Evolutionary conservation across 2,113 vertebrate genomes (phyloP).

Genomic region (Phaethon lepturus): DNA sequence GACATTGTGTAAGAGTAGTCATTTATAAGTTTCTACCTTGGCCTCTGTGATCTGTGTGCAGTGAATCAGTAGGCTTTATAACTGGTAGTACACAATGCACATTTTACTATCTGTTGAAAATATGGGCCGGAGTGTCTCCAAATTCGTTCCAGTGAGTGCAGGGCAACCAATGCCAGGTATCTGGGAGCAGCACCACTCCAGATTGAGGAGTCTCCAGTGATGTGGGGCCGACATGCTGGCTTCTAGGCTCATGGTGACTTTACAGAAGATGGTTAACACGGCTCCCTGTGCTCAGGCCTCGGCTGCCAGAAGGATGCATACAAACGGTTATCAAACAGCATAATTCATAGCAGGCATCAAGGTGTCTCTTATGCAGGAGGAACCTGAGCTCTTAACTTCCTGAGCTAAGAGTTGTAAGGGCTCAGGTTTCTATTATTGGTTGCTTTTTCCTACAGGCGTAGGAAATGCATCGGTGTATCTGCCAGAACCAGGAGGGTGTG

Average conservation of each 20-base stretch:
- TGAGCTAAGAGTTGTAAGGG: neutral
- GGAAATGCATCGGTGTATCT: neutral
- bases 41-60: neutral
- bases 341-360: neutral
- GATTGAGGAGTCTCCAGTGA: neutral
- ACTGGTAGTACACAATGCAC: neutral
- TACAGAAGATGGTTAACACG: neutral
- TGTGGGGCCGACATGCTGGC: neutral
- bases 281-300: neutral
- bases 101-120: neutral
- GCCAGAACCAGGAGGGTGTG: neutral
- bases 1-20: neutral
- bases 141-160: neutral
- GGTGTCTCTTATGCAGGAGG: neutral
- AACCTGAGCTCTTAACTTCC: neutral
- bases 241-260: neutral
- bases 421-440: accelerated
- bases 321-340: neutral
- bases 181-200: neutral
- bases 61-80: neutral
- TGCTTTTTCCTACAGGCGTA: neutral
- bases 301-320: neutral
- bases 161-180: neutral
- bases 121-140: neutral
- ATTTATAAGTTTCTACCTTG: neutral